phyloP scores from a whole-genome alignment of 2,113 vertebrate genomes.

The Poecile atricapillus region DNA sequence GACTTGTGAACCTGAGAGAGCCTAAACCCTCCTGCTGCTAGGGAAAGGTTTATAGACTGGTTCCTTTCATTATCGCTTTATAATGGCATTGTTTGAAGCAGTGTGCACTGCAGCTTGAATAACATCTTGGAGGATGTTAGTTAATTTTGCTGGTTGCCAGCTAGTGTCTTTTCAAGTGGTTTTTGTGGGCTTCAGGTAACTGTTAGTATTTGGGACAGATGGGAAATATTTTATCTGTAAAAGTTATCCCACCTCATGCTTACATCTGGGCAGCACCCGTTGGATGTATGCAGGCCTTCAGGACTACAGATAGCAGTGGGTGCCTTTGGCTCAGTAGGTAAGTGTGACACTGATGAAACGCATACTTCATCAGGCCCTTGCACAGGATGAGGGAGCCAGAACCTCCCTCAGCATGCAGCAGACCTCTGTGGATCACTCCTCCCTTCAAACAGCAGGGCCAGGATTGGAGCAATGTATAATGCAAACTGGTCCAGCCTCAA shows the following conservation, averaged over 20 bases:
- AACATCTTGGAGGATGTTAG: background rate
- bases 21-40: conserved; percentile 27
- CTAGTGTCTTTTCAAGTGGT: background rate
- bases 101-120: background rate
- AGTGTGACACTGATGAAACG: background rate
- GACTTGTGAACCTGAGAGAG: conserved; percentile 14
- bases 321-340: background rate
- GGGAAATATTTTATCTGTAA: background rate
- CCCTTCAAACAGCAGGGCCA: background rate
- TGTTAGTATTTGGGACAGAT: background rate
- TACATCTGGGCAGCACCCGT: background rate
- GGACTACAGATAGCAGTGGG: background rate
- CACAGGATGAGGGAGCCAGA: background rate
- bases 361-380: background rate
- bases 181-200: background rate
- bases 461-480: background rate
- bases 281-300: background rate
- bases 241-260: background rate
- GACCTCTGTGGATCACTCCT: background rate
- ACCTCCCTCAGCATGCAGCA: background rate
- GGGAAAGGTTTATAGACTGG: conserved; percentile 65
- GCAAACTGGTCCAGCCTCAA: background rate
- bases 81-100: conserved; percentile 51
- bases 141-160: background rate
- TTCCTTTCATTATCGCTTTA: conserved; percentile 59